phyloP scores from a whole-genome alignment of 1,140 invertebrate genomes.

The Chelonus insularis region DNA sequence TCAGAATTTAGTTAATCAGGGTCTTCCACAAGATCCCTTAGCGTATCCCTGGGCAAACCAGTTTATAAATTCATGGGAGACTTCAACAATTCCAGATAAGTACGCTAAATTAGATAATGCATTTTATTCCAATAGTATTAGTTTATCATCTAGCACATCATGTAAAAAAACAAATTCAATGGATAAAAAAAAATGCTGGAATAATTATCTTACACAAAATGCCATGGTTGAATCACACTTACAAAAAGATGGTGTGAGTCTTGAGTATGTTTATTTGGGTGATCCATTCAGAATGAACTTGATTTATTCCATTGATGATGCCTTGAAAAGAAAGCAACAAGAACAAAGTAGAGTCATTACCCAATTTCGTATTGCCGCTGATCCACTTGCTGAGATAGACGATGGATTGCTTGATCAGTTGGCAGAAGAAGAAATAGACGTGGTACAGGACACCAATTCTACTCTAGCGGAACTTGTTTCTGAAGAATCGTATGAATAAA shows the following conservation, averaged over 20 bases:
- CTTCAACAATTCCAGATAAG: conserved; percentile 1
- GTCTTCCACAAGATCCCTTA: background rate
- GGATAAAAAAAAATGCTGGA: conserved; percentile 12
- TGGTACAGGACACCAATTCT: background rate
- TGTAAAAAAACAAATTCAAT: background rate
- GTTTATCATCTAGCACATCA: conserved; percentile 2
- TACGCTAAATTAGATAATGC: conserved; percentile 19
- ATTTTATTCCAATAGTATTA: background rate
- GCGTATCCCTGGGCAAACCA: conserved; percentile 18
- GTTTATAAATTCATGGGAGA: conserved; percentile 4
- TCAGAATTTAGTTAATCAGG: background rate
- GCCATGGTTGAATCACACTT: conserved; percentile 15
- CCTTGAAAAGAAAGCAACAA: background rate
- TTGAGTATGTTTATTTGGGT: conserved; percentile 19
- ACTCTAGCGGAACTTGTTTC: no score
- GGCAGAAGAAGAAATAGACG: background rate
- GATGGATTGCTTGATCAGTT: background rate
- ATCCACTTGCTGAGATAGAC: background rate
- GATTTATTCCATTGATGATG: conserved; percentile 17
- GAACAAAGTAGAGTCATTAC: background rate
- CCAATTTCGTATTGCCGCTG: background rate
- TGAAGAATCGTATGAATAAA: no score
- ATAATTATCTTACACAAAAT: conserved; percentile 11
- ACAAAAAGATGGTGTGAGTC: conserved; percentile 8
- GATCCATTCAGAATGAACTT: conserved; percentile 19